Evolutionary conservation across 1,140 invertebrate species (phyloP).

Genomic region (Trichonephila clavipes): DNA sequence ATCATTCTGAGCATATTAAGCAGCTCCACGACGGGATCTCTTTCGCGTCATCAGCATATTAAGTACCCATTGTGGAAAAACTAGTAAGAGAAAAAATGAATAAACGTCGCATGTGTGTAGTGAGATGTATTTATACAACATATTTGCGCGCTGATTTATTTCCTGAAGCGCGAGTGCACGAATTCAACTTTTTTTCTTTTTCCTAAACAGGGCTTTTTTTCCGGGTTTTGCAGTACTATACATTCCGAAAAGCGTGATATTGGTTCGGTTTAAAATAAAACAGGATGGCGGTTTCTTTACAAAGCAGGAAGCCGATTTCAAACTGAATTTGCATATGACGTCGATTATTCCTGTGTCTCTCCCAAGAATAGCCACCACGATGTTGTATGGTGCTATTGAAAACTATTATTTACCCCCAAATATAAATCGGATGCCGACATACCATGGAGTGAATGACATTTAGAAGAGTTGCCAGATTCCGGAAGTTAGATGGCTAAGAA

Average conservation of each 20-base stretch:
- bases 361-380: background rate
- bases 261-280: background rate
- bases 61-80: constrained; percentile 37
- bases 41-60: background rate
- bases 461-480: background rate
- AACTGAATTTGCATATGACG: background rate
- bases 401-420: background rate
- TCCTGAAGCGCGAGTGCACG: constrained; percentile 1
- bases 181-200: background rate
- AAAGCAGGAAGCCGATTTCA: background rate
- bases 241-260: background rate
- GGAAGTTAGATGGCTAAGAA: too few relatives aligned
- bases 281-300: background rate
- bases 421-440: background rate
- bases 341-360: background rate
- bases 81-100: background rate
- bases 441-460: background rate
- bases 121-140: constrained; percentile 18
- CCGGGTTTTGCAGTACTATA: background rate
- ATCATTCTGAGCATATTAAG: constrained; percentile 55
- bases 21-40: background rate
- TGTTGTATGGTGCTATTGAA: background rate
- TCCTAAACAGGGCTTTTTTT: background rate
- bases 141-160: constrained; percentile 8
- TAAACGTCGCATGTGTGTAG: background rate